Evolutionary conservation across 2,888 invertebrate species (phyloP).

Genomic region (Synanthedon vespiformis): DNA sequence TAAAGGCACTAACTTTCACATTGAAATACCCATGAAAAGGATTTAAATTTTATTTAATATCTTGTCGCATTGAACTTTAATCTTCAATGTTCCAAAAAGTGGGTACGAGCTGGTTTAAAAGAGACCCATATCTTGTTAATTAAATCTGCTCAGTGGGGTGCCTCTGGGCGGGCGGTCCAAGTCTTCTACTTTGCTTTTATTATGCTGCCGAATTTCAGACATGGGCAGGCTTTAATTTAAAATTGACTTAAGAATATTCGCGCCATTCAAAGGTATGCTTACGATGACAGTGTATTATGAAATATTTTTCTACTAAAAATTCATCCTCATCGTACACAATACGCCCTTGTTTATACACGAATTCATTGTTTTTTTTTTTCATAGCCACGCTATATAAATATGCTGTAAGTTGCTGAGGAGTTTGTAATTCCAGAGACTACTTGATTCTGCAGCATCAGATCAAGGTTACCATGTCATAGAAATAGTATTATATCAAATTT

Average conservation of each 20-base stretch:
- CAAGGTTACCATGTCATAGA: no score
- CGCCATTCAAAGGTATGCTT: background rate
- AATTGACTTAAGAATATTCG: constrained; percentile 40
- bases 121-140: constrained; percentile 68
- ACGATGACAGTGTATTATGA: background rate
- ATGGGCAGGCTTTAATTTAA: constrained; percentile 59
- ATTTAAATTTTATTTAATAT: constrained; percentile 34
- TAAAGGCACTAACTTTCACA: background rate
- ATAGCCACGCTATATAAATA: no score
- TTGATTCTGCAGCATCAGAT: no score
- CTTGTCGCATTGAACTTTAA: constrained; percentile 59
- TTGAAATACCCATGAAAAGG: background rate
- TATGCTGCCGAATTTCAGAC: constrained; percentile 58
- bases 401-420: no score
- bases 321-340: no score
- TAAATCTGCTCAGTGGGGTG: constrained; percentile 64
- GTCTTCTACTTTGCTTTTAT: constrained; percentile 41
- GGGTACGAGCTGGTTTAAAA: constrained; percentile 60
- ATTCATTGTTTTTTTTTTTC: no score
- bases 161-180: constrained; percentile 42
- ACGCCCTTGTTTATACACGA: no score
- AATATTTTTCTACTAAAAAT: background rate
- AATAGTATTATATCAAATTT: no score
- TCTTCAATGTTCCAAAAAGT: constrained; percentile 60
- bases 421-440: no score